A percentile compares a stretch with the other conserved stretches of the same genome.
Evolutionary conservation across 1,140 invertebrate genomes (phyloP).

Genomic region (Periplaneta americana): DNA sequence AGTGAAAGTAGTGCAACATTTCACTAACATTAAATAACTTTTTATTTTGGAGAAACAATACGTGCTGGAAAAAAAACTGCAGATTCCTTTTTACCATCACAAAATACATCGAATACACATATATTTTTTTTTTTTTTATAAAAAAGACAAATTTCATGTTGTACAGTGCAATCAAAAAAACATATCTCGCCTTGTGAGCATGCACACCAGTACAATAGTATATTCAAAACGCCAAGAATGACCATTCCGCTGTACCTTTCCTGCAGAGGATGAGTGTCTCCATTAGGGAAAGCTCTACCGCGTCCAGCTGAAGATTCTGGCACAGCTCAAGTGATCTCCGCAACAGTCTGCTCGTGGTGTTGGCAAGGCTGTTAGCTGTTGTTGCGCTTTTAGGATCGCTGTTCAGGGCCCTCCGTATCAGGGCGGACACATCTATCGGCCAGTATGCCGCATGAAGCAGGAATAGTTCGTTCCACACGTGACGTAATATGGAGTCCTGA

Average conservation of each 20-base stretch:
- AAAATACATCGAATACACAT: too few species aligned
- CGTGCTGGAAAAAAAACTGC: too few species aligned
- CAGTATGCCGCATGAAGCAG: constrained; percentile 52
- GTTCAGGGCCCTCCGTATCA: constrained; percentile 23
- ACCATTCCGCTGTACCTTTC: constrained; percentile 42
- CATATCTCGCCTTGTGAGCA: too few species aligned
- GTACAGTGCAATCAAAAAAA: too few species aligned
- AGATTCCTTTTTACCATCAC: too few species aligned
- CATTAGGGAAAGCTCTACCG: constrained; percentile 51
- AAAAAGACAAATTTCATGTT: too few species aligned
- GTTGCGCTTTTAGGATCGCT: constrained; percentile 4
- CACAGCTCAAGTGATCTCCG: constrained; percentile 30
- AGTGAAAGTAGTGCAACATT: too few species aligned
- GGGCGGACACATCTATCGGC: constrained; percentile 44
- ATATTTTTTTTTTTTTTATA: too few species aligned
- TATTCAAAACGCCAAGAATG: too few species aligned
- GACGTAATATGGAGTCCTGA: constrained; percentile 47
- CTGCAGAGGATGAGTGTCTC: constrained; percentile 58
- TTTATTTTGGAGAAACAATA: too few species aligned
- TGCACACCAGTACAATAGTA: too few species aligned
- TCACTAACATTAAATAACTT: too few species aligned
- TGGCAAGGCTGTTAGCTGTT: not conserved
- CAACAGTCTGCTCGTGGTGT: constrained; percentile 20
- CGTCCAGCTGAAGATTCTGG: constrained; percentile 45
- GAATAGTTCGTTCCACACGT: constrained; percentile 53